A percentile compares a stretch with the other conserved stretches of the same genome.
These are phyloP conservation scores for Ooceraea biroi DNA, from an alignment of 1,140 invertebrate genomes.

Conservation along the genomic window DNA sequence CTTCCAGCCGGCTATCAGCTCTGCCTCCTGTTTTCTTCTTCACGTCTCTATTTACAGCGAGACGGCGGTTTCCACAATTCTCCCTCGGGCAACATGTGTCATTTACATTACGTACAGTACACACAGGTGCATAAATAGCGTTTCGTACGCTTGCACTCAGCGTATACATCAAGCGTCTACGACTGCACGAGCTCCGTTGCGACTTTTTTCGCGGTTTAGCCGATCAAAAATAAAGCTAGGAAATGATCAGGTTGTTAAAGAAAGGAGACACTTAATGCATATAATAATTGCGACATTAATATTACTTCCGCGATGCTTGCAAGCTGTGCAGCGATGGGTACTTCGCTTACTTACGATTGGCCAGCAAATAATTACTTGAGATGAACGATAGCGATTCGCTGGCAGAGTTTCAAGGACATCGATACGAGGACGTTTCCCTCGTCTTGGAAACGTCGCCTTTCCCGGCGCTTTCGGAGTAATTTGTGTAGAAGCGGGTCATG, in stretches of 20 bases:
- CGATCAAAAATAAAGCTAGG: slow-evolving; percentile 11
- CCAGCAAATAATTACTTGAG: neutral
- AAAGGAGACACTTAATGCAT: neutral
- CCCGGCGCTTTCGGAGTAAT: slow-evolving; percentile 60
- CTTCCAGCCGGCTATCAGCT: slow-evolving; percentile 43
- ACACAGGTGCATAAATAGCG: slow-evolving; percentile 38
- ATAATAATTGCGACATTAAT: neutral
- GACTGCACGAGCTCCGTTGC: slow-evolving; percentile 15
- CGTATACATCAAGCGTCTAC: slow-evolving; percentile 35
- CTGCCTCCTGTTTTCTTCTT: slow-evolving; percentile 23
- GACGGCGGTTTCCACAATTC: slow-evolving; percentile 65
- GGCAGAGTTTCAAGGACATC: slow-evolving; percentile 50
- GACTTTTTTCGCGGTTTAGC: slow-evolving; percentile 55
- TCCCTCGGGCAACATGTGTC: slow-evolving; percentile 81
- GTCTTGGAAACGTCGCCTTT: slow-evolving; percentile 47
- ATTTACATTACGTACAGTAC: slow-evolving; percentile 76
- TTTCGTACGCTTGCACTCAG: slow-evolving; percentile 26
- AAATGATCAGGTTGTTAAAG: neutral
- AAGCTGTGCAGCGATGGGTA: neutral
- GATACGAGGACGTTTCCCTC: slow-evolving; percentile 30
- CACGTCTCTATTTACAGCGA: slow-evolving; percentile 12
- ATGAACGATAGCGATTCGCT: slow-evolving; percentile 10
- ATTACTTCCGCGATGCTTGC: neutral
- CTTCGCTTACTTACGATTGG: neutral
- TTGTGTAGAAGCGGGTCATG: slow-evolving; percentile 73